Evolutionary conservation across 2,113 vertebrate species (phyloP).

Genomic region (Actenoides lindsayi): DNA sequence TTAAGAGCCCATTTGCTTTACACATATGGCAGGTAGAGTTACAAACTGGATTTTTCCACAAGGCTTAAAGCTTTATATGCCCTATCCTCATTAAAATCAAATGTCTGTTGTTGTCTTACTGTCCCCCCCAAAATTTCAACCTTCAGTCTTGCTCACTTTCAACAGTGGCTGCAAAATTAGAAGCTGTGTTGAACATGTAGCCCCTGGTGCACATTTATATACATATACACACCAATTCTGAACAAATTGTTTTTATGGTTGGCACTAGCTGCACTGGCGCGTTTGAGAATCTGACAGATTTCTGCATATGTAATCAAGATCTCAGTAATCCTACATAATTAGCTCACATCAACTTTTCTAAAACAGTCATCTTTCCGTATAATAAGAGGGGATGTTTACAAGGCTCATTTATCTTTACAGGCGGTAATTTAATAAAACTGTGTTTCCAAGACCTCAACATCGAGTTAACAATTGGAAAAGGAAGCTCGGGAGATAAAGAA

Average conservation of each 20-base stretch:
- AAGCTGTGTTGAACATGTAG: not conserved
- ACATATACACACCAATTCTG: conserved; percentile 44
- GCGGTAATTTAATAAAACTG: conserved; percentile 65
- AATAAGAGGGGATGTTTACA: conserved; percentile 70
- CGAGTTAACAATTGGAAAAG: conserved; percentile 52
- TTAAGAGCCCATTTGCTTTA: not conserved
- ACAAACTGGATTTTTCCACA: not conserved
- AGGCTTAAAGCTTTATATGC: not conserved
- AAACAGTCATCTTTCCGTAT: conserved; percentile 61
- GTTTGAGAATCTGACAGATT: conserved; percentile 53
- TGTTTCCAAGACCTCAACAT: conserved; percentile 53
- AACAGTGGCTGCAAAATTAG: not conserved
- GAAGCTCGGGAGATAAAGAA: conserved; percentile 28
- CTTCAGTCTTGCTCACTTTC: not conserved
- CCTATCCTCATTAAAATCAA: not conserved
- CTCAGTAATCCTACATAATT: conserved; percentile 67
- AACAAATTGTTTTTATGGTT: conserved; percentile 58
- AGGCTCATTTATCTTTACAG: conserved; percentile 63
- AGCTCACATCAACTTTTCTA: conserved; percentile 67
- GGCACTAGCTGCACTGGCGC: conserved; percentile 16
- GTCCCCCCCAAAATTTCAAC: not conserved
- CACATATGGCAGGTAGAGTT: not conserved
- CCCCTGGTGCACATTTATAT: conserved; percentile 15
- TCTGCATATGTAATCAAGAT: conserved; percentile 66
- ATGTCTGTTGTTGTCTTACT: not conserved